phyloP scores from a whole-genome alignment of 2,888 invertebrate species.

The Diplolepis rosae region DNA sequence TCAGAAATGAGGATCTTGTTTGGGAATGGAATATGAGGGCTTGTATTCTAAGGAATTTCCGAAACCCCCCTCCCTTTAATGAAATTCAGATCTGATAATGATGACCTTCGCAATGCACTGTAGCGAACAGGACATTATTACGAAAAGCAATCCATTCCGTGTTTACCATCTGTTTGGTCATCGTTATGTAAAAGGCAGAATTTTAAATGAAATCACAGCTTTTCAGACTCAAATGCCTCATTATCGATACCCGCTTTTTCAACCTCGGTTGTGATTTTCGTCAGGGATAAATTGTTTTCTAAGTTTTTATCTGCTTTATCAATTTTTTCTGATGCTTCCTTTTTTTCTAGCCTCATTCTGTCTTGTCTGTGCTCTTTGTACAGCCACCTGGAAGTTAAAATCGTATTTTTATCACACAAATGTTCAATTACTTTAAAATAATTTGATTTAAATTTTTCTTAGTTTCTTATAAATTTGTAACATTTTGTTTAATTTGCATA shows the following conservation, averaged over 20 bases:
- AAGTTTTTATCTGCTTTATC: constrained; percentile 56
- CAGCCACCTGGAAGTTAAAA: constrained; percentile 77
- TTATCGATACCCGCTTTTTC: constrained; percentile 74
- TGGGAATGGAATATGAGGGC: neutral
- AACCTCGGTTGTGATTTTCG: constrained; percentile 66
- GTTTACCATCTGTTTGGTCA: constrained; percentile 21
- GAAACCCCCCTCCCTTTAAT: neutral
- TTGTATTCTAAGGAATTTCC: neutral
- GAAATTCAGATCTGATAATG: constrained; percentile 4
- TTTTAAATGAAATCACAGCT: constrained; percentile 39
- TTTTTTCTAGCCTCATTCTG: constrained; percentile 55
- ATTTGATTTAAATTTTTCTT: too few species aligned
- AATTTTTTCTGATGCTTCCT: constrained; percentile 58
- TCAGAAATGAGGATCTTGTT: constrained; percentile 1
- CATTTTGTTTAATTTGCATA: too few species aligned
- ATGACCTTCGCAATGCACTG: constrained; percentile 15
- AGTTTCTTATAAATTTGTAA: too few species aligned
- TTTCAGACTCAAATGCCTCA: constrained; percentile 72
- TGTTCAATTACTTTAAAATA: too few species aligned
- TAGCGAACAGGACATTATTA: constrained; percentile 18
- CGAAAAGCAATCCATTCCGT: constrained; percentile 15
- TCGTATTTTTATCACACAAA: too few species aligned
- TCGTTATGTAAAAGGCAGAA: constrained; percentile 15
- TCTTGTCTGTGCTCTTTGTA: constrained; percentile 81
- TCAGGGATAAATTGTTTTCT: constrained; percentile 59